Evolutionary conservation across 2,888 invertebrate genomes (phyloP).

Genomic region (Chouioia cunea): DNA sequence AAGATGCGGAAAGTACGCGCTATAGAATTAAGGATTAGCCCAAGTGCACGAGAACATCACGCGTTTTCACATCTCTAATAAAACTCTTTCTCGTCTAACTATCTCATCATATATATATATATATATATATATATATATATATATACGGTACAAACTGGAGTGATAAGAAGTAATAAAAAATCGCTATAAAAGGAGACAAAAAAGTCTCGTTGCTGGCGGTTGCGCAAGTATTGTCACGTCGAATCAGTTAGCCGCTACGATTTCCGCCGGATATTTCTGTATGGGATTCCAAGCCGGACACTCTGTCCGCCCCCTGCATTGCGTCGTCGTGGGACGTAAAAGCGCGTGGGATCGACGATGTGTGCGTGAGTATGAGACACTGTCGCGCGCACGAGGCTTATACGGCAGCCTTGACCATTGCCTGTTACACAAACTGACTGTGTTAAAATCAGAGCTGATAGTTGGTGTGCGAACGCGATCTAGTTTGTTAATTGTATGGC

Average conservation of each 20-base stretch:
- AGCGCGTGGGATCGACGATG: slow-evolving; percentile 60
- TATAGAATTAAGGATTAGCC: slow-evolving; percentile 13
- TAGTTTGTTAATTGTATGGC: no score
- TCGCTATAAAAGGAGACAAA: no score
- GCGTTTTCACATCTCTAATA: neutral
- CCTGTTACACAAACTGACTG: no score
- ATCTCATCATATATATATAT: no score
- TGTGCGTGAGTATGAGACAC: neutral
- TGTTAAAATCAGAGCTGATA: no score
- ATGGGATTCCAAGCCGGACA: slow-evolving; percentile 34
- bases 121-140: no score
- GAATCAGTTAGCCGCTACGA: slow-evolving; percentile 42
- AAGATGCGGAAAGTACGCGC: no score
- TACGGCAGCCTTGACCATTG: no score
- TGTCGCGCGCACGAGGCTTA: slow-evolving; percentile 9
- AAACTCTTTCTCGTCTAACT: neutral
- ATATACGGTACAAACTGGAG: no score
- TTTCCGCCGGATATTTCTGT: slow-evolving; percentile 47
- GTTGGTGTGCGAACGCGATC: no score
- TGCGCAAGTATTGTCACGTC: slow-evolving; percentile 41
- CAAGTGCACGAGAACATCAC: slow-evolving; percentile 1
- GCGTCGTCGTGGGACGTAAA: slow-evolving; percentile 54
- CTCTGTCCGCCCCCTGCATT: slow-evolving; percentile 41
- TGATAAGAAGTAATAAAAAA: no score
- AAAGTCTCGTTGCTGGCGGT: neutral